Evolutionary conservation across 2,797 vertebrate genomes (phyloP).

Genomic region (Melanotaenia trifasciata): DNA sequence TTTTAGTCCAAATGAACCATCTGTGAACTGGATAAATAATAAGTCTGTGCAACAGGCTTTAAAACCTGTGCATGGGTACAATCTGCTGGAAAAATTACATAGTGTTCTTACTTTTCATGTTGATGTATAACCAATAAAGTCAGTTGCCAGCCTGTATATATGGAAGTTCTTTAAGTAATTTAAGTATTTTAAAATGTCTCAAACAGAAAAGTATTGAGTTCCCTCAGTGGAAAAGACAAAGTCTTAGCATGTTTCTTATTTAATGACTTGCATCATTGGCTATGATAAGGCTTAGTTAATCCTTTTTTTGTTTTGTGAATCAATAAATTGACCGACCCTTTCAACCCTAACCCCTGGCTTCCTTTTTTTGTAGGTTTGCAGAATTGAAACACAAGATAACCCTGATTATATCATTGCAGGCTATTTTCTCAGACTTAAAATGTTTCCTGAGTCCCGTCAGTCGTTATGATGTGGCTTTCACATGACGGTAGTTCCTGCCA

Average conservation of each 20-base stretch:
- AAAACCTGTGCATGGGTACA: background rate
- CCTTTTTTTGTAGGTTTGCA: conserved; percentile 6
- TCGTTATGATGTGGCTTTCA: background rate
- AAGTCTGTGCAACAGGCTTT: background rate
- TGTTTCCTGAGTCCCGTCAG: background rate
- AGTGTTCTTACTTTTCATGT: background rate
- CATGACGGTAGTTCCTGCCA: background rate
- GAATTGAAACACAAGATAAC: conserved; percentile 19
- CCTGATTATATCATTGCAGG: background rate
- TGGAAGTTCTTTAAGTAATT: background rate
- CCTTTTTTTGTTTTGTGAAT: background rate
- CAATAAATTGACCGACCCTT: background rate
- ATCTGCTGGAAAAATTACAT: background rate
- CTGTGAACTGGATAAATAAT: background rate
- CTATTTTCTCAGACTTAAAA: conserved; percentile 8
- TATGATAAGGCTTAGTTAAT: background rate
- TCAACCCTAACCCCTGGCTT: conserved; percentile 1
- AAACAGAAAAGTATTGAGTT: background rate
- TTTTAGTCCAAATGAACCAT: background rate
- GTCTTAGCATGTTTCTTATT: background rate
- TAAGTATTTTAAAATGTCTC: background rate
- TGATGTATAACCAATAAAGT: background rate
- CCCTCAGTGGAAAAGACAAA: background rate
- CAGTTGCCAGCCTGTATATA: background rate
- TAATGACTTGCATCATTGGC: background rate